phyloP scores from a whole-genome alignment of 2,113 vertebrate species.

The Cyphomyrus plagiostoma region DNA sequence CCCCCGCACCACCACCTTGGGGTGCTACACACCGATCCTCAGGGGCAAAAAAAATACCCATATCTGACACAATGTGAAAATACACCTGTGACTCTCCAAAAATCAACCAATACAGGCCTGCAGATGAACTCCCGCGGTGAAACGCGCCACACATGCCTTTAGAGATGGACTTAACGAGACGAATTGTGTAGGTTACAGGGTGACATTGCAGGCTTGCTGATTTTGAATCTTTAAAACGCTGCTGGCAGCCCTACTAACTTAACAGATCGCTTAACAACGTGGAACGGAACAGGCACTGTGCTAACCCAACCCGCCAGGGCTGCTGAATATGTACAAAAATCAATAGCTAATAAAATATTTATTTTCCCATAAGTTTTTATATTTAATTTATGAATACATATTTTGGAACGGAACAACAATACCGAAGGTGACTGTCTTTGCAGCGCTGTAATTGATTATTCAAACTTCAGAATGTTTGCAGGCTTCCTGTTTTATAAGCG shows the following conservation, averaged over 20 bases:
- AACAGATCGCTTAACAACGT: not conserved
- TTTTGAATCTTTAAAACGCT: not conserved
- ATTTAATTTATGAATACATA: conserved; percentile 14
- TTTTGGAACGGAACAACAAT: not conserved
- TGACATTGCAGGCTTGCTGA: not conserved
- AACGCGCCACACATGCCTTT: not conserved
- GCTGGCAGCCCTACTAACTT: not conserved
- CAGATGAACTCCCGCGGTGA: not conserved
- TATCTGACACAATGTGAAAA: not conserved
- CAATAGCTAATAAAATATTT: conserved; percentile 19
- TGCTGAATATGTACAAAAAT: not conserved
- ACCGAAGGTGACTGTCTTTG: not conserved
- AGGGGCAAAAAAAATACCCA: not conserved
- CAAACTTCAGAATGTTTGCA: not conserved
- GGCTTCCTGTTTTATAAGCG: not conserved
- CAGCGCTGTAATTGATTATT: not conserved
- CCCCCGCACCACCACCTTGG: not conserved
- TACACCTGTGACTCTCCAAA: not conserved
- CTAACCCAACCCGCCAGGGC: not conserved
- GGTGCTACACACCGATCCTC: not conserved
- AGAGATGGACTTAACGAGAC: not conserved
- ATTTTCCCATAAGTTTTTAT: conserved; percentile 1
- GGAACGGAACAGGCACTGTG: not conserved
- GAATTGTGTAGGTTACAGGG: not conserved
- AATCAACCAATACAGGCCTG: not conserved